These are phyloP conservation scores for Onthophagus taurus DNA, from an alignment of 1,140 invertebrate species.

Conservation along the genomic window DNA sequence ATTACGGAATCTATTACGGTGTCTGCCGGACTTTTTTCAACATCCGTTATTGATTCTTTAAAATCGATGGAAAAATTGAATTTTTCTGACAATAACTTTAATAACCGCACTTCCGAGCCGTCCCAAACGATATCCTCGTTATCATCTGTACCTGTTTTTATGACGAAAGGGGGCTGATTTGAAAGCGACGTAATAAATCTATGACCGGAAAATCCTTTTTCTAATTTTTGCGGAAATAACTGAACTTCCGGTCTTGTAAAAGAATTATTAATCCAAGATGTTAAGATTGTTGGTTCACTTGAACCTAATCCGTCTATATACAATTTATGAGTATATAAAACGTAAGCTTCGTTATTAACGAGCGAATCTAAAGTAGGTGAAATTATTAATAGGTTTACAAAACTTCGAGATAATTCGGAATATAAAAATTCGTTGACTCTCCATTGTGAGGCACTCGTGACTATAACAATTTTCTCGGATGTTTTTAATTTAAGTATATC, in stretches of 20 bases:
- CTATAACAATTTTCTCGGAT: constrained; percentile 49
- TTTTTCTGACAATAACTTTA: constrained; percentile 47
- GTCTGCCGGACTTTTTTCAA: constrained; percentile 43
- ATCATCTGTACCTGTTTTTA: constrained; percentile 42
- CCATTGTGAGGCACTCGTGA: constrained; percentile 58
- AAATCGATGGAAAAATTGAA: constrained; percentile 62
- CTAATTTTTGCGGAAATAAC: constrained; percentile 58
- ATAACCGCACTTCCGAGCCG: constrained; percentile 55
- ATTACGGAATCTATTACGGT: constrained; percentile 44
- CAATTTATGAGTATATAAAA: constrained; percentile 59
- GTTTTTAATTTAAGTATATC: constrained; percentile 49
- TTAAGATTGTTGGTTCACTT: constrained; percentile 50
- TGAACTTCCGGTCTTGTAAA: constrained; percentile 49
- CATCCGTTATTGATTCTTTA: constrained; percentile 41
- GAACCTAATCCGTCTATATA: constrained; percentile 57
- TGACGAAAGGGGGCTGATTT: constrained; percentile 59
- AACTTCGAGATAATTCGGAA: constrained; percentile 47
- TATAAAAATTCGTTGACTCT: constrained; percentile 56
- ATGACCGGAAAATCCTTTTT: constrained; percentile 57
- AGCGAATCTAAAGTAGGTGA: constrained; percentile 33
- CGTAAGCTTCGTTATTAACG: constrained; percentile 35
- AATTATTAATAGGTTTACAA: constrained; percentile 57
- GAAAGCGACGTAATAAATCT: constrained; percentile 53
- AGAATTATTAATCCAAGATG: constrained; percentile 53
- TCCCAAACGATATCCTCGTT: constrained; percentile 49